Conservation (phyloP, 2,888 invertebrate genomes). For the Ganaspis brasiliensis region DNA sequence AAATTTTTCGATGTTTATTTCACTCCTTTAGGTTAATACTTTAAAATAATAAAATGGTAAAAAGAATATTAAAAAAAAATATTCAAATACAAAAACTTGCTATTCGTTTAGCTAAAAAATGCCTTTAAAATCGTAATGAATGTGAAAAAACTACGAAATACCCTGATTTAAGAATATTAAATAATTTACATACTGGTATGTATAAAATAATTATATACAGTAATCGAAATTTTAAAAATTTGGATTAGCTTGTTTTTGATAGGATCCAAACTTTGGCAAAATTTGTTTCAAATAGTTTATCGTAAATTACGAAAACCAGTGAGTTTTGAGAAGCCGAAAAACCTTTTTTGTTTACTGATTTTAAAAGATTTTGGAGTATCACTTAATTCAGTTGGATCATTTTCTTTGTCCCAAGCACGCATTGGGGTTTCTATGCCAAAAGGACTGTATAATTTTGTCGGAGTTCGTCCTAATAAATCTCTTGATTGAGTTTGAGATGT, state of each 20-base stretch:
- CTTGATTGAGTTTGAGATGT: conserved; percentile 81
- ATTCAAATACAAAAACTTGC: too few relatives aligned
- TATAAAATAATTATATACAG: conserved; percentile 11
- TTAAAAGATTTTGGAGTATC: conserved; percentile 12
- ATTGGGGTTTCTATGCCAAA: conserved; percentile 89
- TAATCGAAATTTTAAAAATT: not conserved
- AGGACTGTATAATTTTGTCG: conserved; percentile 88
- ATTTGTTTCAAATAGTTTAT: not conserved
- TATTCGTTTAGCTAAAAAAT: too few relatives aligned
- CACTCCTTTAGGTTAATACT: too few relatives aligned
- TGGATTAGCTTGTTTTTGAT: not conserved
- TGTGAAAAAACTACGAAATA: not conserved
- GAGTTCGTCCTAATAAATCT: conserved; percentile 84
- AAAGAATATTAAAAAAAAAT: too few relatives aligned
- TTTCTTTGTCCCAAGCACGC: conserved; percentile 80
- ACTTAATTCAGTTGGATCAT: conserved; percentile 73
- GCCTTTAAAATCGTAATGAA: too few relatives aligned
- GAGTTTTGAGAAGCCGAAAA: conserved; percentile 25
- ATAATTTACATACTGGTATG: conserved; percentile 16
- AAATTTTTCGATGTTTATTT: too few relatives aligned
- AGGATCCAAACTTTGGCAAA: not conserved
- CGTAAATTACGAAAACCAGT: conserved; percentile 22
- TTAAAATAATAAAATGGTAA: too few relatives aligned
- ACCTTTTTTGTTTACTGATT: conserved; percentile 6
- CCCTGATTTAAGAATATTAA: conserved; percentile 8